Evolutionary conservation across 1,140 invertebrate genomes (phyloP), one percentile per base, ranked within the genome.

Genomic region (Thaumatotibia leucotreta): DNA sequence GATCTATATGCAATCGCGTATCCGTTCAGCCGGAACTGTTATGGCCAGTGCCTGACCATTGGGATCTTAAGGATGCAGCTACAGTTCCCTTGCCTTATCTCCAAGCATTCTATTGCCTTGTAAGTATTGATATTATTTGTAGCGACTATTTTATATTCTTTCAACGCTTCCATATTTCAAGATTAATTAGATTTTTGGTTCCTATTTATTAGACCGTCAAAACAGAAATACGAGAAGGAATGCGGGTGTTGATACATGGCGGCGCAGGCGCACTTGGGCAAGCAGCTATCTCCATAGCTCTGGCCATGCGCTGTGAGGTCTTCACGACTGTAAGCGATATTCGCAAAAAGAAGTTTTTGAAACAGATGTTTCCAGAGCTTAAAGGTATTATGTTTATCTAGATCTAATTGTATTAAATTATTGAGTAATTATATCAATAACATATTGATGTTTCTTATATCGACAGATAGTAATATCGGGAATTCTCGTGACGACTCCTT

Each of bases 221-320:
- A 58, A 32, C 49, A 6, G 22, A 45, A 29, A 24, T 75, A 4
- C 14, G 31, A 50, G 72, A 79, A 65, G 93, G 93, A 1, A 92
- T 94, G 67, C 89, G 73, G 2, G 80, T 96, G 4, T 86, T 96
- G 5, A 95, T 96, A 66, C 95, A 96, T 79, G 94, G 95, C 33
- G 96, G 95, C 14, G 93, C 93, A 70, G 95, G 95, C 17, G 95
- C 95, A 62, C 93, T 96, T 10, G 95, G 95, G 2, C 94, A 95
- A 84, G 95, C 95, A 27, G 93, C 94, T 11, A 96, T 96, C 71
- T 89, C 93, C 27, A 92, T 96, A 58, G 93, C 94, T 11, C 83
- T 95, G 5, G 83, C 89, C 71, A 77, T 91, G 75, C 92, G 92
- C 1, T 95, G 94, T 77, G 72, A 74, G 23, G 91, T 94, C 45